Percentiles rank a stretch among this genome's conserved stretches.
phyloP scores from a whole-genome alignment of 37 sponge, comb jelly and placozoan species.

The Corticium candelabrum region DNA sequence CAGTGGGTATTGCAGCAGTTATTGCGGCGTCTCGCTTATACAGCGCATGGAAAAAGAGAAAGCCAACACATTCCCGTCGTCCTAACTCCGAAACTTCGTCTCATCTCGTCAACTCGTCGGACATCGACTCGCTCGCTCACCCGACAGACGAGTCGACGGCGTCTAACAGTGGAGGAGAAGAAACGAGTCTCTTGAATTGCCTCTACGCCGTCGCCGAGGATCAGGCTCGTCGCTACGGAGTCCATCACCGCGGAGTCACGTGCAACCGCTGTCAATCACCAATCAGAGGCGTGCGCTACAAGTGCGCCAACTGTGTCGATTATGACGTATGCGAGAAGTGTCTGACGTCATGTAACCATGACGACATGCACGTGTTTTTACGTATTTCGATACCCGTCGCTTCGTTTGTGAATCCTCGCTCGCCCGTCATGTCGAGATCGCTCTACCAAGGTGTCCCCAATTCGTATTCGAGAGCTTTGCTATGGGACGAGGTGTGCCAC shows the following conservation, averaged over 20 bases:
- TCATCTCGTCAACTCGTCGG: no score
- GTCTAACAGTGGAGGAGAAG: no score
- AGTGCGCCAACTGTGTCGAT: conserved; percentile 1
- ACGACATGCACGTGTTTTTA: neutral
- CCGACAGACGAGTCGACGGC: no score
- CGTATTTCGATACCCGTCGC: neutral
- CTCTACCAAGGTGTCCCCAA: neutral
- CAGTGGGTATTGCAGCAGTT: no score
- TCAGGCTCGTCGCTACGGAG: neutral
- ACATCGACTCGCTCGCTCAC: no score
- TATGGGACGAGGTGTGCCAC: neutral
- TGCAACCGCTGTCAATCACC: neutral
- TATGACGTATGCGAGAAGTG: neutral
- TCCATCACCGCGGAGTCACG: neutral
- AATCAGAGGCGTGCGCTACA: conserved; percentile 3
- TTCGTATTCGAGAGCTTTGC: neutral
- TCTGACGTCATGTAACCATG: neutral
- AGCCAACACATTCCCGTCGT: no score
- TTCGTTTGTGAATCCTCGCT: neutral
- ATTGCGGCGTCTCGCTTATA: no score
- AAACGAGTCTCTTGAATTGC: no score
- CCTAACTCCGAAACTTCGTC: no score
- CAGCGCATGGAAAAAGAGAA: no score
- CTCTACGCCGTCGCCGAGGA: neutral
- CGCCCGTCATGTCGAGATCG: neutral